Conservation (phyloP, 1,140 invertebrate species). For the Lasioglossum albipes region DNA sequence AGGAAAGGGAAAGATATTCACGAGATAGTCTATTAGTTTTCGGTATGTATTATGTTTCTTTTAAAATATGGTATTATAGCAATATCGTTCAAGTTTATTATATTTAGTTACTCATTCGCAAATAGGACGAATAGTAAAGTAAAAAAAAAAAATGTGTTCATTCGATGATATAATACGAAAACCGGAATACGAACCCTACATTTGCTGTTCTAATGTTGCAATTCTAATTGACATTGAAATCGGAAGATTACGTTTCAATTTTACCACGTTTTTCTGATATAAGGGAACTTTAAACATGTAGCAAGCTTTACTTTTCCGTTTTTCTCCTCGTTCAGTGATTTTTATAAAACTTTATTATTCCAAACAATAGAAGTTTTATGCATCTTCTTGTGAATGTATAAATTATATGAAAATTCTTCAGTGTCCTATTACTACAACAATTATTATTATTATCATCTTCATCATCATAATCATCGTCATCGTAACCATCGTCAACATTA, state of each 20-base stretch:
- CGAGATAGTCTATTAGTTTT: constrained; percentile 29
- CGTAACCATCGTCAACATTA: too few species aligned
- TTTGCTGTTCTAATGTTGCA: constrained; percentile 22
- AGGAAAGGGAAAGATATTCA: constrained; percentile 43
- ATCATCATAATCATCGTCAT: not conserved
- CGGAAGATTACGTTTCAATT: constrained; percentile 27
- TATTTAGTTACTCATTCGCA: constrained; percentile 39
- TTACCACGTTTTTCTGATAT: constrained; percentile 18
- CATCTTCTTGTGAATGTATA: not conserved
- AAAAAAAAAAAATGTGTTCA: constrained; percentile 24
- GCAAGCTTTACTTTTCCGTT: constrained; percentile 5
- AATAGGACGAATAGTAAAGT: constrained; percentile 12
- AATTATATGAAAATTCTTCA: constrained; percentile 1
- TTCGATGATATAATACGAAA: not conserved
- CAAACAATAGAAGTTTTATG: not conserved
- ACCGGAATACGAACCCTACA: not conserved
- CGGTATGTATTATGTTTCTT: constrained; percentile 28
- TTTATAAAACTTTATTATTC: not conserved
- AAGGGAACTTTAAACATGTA: constrained; percentile 18
- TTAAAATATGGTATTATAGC: constrained; percentile 23
- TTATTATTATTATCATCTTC: too few species aligned
- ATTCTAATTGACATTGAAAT: constrained; percentile 4
- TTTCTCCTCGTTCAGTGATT: constrained; percentile 1
- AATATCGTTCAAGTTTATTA: constrained; percentile 25
- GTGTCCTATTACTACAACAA: not conserved